phyloP scores from a whole-genome alignment of 2,888 invertebrate genomes.

The Molorchus minor region DNA sequence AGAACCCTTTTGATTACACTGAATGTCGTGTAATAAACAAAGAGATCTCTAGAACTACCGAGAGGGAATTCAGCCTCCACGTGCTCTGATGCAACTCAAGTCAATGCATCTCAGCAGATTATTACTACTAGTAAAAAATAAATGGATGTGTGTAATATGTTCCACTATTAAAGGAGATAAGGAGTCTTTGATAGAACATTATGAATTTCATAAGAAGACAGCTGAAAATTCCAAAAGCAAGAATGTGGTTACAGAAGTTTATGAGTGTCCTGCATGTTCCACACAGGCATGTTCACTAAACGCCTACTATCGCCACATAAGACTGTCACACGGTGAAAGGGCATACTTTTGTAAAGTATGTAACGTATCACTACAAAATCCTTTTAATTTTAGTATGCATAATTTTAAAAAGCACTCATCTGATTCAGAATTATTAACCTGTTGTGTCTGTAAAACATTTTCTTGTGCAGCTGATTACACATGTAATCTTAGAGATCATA shows the following conservation, averaged over 20 bases:
- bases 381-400: conserved; percentile 24
- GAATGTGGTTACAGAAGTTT: background rate
- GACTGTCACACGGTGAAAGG: conserved; percentile 40
- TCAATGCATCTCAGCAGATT: too few relatives aligned
- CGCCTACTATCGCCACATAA: conserved; percentile 9
- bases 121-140: background rate
- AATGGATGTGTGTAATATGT: conserved; percentile 30
- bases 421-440: background rate
- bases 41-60: too few relatives aligned
- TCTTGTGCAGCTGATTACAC: conserved; percentile 16
- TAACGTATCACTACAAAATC: conserved; percentile 42
- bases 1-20: conserved; percentile 2
- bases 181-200: conserved; percentile 36
- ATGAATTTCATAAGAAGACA: conserved; percentile 26
- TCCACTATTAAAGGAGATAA: conserved; percentile 28
- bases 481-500: conserved; percentile 36
- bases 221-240: conserved; percentile 15
- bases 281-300: background rate
- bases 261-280: conserved; percentile 23
- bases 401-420: conserved; percentile 4
- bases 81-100: too few relatives aligned
- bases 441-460: conserved; percentile 18
- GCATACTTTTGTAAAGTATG: conserved; percentile 54
- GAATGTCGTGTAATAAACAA: too few relatives aligned
- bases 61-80: too few relatives aligned